Conservation (phyloP, 2,888 invertebrate species). For the Rhabditophanes sp. region DNA sequence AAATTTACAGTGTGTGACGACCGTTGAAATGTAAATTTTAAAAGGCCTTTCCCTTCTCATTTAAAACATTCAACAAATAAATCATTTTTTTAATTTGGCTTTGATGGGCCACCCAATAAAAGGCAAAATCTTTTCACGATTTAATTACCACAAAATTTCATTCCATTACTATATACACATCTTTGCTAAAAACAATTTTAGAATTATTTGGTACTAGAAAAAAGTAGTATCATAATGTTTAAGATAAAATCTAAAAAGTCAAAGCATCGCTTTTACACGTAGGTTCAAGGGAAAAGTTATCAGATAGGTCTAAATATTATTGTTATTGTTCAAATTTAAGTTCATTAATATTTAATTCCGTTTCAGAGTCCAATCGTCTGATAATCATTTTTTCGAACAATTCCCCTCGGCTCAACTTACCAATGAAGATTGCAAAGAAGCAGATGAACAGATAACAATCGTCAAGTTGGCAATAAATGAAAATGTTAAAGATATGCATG, state of each 20-base stretch:
- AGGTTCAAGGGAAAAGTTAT: not conserved
- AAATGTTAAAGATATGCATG: conserved; percentile 26
- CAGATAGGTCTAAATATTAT: not conserved
- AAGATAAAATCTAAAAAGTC: not conserved
- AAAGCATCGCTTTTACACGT: not conserved
- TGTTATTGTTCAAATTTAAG: not conserved
- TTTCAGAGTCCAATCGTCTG: conserved; percentile 75
- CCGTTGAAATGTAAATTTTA: no score
- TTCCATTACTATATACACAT: no score
- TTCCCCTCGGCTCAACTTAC: conserved; percentile 59
- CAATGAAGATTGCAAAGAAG: conserved; percentile 12
- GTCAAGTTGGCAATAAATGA: conserved; percentile 35
- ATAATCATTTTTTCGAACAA: conserved; percentile 81
- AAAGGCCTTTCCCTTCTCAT: no score
- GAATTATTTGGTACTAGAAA: no score
- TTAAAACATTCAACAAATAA: no score
- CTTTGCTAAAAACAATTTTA: no score
- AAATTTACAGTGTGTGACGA: no score
- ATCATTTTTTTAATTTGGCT: no score
- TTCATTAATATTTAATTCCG: not conserved
- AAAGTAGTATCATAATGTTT: not conserved
- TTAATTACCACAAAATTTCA: no score
- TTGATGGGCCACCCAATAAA: no score
- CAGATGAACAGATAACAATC: conserved; percentile 28
- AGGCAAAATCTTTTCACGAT: no score